Percentiles rank a stretch among this genome's conserved stretches.
Conservation (phyloP, 2,888 invertebrate species). For the Nycteola revayana region DNA sequence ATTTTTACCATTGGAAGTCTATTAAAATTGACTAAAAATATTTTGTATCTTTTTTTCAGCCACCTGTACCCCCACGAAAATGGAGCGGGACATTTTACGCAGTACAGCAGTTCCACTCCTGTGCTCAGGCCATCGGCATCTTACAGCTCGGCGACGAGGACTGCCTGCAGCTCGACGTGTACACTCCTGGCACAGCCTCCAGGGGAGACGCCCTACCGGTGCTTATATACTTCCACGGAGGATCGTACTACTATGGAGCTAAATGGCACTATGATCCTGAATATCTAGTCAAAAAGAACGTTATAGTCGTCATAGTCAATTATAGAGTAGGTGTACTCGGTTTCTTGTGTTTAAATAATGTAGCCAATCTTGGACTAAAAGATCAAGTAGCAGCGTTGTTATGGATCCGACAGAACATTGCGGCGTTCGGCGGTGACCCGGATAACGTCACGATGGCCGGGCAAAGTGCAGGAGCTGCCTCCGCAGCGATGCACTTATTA, state of each 20-base stretch:
- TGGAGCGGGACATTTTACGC: conserved; percentile 60
- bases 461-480: conserved; percentile 67
- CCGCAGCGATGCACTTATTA: conserved; percentile 62
- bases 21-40: too few species aligned
- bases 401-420: conserved; percentile 66
- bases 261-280: conserved; percentile 69
- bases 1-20: too few species aligned
- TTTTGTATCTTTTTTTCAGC: too few species aligned
- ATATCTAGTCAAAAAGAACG: conserved; percentile 61
- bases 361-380: conserved; percentile 66
- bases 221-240: conserved; percentile 67
- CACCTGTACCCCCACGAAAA: conserved; percentile 46
- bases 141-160: conserved; percentile 57
- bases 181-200: conserved; percentile 43
- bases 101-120: conserved; percentile 45
- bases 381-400: conserved; percentile 68
- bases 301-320: conserved; percentile 59
- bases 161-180: conserved; percentile 64
- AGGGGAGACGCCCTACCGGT: conserved; percentile 50
- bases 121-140: conserved; percentile 52
- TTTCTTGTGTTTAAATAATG: conserved; percentile 60
- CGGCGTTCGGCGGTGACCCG: conserved; percentile 68
- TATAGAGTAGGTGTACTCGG: conserved; percentile 67
- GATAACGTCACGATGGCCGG: conserved; percentile 70
- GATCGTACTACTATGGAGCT: conserved; percentile 67